Evolutionary conservation across 2,797 vertebrate species (phyloP), one percentile per base, ranked within the genome.

Genomic region (Acrossocheilus wenchowensis): DNA sequence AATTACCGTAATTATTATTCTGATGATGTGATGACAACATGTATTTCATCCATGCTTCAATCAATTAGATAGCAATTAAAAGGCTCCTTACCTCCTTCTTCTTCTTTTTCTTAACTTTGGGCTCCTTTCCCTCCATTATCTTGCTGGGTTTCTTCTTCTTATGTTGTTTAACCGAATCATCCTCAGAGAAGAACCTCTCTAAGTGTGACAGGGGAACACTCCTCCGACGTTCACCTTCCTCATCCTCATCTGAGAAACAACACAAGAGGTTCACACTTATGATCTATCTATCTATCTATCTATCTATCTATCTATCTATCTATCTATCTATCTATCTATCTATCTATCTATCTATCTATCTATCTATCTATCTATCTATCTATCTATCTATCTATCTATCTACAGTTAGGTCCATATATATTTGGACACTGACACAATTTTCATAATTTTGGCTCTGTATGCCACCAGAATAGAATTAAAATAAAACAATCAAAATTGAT

Each of bases 31-130:
- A 64, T 21, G 10, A 30, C 15, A 23, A 62, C 78, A 26, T 43
- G 7, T 79, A 19, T 48, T 45, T 66, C 15, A 80, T 8, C 52
- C 12, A 75, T 9, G 12, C 21, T 60, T 43, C 77, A 43, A 45
- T 19, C 3, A 2, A n/a, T 19, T 7, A 48, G 36, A 71, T 34
- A 83, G 43, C 50, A 78, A 23, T 66, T 17, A 39, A n/a, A 45
- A 60, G 14, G 8, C 19, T 84, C 4, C 89, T 92, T 92, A 99
- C 98, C 97, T 99, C 97, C 92, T 98, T 98, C 95, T 97, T 99
- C 94, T 95, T 99, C 94, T 96, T 97, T 92, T 97, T 96, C 93
- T 97, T 98, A 80, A 96, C 95, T 94, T 98, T 98, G 88, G 95
- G 94, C 87, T 94, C 91, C 90, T 97, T 98, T 86, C 92, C 94